Conservation (phyloP, 2,888 invertebrate species). For the Heliconius ismenius region DNA sequence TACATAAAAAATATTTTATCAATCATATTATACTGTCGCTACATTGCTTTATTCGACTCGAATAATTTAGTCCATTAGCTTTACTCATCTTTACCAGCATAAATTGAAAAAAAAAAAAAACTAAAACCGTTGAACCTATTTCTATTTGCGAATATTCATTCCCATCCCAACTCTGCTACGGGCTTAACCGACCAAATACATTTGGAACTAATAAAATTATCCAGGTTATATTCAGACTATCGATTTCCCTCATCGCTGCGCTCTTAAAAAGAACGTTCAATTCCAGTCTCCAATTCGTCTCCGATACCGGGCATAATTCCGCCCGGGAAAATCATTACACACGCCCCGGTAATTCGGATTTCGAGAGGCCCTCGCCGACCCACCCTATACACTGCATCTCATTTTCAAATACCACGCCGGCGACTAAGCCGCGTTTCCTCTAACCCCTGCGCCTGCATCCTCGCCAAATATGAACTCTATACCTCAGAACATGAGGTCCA, state of each 20-base stretch:
- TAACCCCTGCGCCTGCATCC: slow-evolving; percentile 50
- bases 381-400: slow-evolving; percentile 75
- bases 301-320: slow-evolving; percentile 78
- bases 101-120: slow-evolving; percentile 24
- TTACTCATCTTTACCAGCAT: slow-evolving; percentile 7
- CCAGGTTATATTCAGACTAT: slow-evolving; percentile 43
- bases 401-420: slow-evolving; percentile 77
- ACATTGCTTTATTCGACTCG: slow-evolving; percentile 4
- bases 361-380: slow-evolving; percentile 63
- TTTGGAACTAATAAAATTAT: slow-evolving; percentile 41
- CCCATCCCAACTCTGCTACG: slow-evolving; percentile 9
- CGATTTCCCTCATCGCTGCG: slow-evolving; percentile 49
- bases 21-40: background rate
- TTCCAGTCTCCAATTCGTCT: slow-evolving; percentile 62
- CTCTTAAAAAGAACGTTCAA: slow-evolving; percentile 59
- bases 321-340: slow-evolving; percentile 81
- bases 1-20: background rate
- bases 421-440: slow-evolving; percentile 66
- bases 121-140: slow-evolving; percentile 21
- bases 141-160: slow-evolving; percentile 20
- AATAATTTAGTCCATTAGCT: slow-evolving; percentile 9
- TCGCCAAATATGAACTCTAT: slow-evolving; percentile 64
- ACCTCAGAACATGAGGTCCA: slow-evolving; percentile 51
- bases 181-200: slow-evolving; percentile 42
- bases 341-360: slow-evolving; percentile 81